Base-by-base conservation (phyloP, 2,797 vertebrate genomes). In the Taeniopygia guttata region DNA sequence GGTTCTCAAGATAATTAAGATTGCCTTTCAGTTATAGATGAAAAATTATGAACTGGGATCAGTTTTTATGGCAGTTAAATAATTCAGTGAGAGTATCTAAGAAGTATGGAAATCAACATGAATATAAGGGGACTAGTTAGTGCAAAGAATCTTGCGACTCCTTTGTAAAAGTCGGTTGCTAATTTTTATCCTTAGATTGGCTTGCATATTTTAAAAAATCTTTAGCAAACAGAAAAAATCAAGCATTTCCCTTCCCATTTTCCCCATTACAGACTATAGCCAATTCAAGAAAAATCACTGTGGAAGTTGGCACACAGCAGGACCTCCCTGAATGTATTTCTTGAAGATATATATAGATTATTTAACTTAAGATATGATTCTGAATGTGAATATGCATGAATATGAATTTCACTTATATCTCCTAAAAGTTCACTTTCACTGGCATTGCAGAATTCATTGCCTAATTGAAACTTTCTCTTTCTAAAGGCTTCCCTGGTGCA, bases 401-500 rank as follows among this genome's bases (percentile, higher is more conserved):
- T 52, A 5, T 32, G 48, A 86, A 52, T 60, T 78, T 75, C 27
- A 69, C 5, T 74, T 81, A 13, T 29, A 32, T 6, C 9, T 69
- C 32, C 32, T 92, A 25, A 10, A 85, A 46, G 14, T 72, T 84
- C 46, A 20, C 22, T 68, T 34, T 38, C 0, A 2, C 13, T 78
- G 42, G 18, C 36, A 62, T 46, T 81, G 36, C 29, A 58, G 59
- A 59, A 70, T 87, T 91, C 14, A 30, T 49, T 73, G 16, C 8
- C 34, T 95, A 84, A 96, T 48, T 42, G 49, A 73, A 90, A 87
- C n/a, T 20, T 22, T 92, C 36, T 80, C 93, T 94, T 70, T 96
- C 93, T 89, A 46, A 75, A 99, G 99, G 99, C 94, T 97, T 95
- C 46, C 96, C 95, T 84, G 99, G 99, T 84, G 56, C 95, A 40